These are phyloP conservation scores for Lophura nycthemera DNA, from an alignment of 2,113 vertebrate species.

Conservation along the genomic window DNA sequence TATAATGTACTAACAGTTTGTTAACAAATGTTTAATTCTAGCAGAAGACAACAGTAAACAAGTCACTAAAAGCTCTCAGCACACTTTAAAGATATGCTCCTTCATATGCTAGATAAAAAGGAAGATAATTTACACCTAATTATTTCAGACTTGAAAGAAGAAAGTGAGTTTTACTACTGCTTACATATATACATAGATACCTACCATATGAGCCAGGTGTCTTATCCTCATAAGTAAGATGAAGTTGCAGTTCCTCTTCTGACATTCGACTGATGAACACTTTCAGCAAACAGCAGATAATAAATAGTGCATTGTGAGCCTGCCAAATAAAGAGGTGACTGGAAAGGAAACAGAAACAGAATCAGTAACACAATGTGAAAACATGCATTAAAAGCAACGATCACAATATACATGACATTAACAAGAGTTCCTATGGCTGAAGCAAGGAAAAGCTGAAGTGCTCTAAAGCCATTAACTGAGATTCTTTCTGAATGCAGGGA, in stretches of 20 bases:
- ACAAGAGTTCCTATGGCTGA: neutral
- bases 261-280: slow-evolving; percentile 92
- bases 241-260: slow-evolving; percentile 91
- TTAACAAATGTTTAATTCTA: neutral
- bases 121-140: accelerated
- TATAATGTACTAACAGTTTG: neutral
- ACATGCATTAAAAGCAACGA: neutral
- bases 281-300: slow-evolving; percentile 96
- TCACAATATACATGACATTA: neutral
- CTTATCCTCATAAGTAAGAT: slow-evolving; percentile 92
- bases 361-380: neutral
- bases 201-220: slow-evolving; percentile 84
- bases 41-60: neutral
- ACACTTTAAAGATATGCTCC: neutral
- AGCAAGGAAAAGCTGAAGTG: neutral
- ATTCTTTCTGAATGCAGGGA: neutral
- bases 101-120: neutral
- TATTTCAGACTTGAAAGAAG: neutral
- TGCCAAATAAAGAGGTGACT: slow-evolving; percentile 99
- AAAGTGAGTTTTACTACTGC: neutral
- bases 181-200: neutral
- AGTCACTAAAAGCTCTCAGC: neutral
- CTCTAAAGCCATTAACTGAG: neutral
- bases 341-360: slow-evolving; percentile 57
- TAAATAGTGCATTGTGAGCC: slow-evolving; percentile 95